A percentile compares a stretch with the other conserved stretches of the same genome.
Conservation (phyloP, 2,888 invertebrate genomes). For the Clunio marinus region DNA sequence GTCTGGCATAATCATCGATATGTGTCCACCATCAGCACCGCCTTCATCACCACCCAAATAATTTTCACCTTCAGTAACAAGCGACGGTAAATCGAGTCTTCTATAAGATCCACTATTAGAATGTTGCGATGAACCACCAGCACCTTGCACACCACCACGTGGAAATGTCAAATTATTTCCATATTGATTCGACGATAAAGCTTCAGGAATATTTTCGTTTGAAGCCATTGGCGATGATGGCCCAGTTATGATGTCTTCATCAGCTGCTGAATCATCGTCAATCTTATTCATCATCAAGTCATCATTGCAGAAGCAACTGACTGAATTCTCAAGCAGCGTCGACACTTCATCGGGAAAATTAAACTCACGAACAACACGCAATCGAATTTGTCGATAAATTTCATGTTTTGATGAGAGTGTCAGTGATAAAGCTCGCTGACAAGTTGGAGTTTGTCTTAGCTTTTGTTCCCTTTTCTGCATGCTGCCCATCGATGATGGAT, state of each 20-base stretch:
- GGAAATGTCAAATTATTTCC: constrained; percentile 63
- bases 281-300: constrained; percentile 43
- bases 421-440: constrained; percentile 70
- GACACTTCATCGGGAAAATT: constrained; percentile 87
- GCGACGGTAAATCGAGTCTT: constrained; percentile 60
- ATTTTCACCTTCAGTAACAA: constrained; percentile 61
- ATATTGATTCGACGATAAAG: constrained; percentile 54
- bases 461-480: constrained; percentile 85
- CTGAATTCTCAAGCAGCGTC: constrained; percentile 63
- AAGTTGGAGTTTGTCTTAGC: constrained; percentile 71
- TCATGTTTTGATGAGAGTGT: constrained; percentile 72
- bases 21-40: constrained; percentile 59
- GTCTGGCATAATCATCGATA: constrained; percentile 84
- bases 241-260: constrained; percentile 44
- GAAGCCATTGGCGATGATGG: constrained; percentile 38
- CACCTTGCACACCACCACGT: constrained; percentile 49
- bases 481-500: constrained; percentile 67
- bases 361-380: constrained; percentile 90
- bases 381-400: constrained; percentile 71
- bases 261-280: constrained; percentile 40
- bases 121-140: constrained; percentile 42
- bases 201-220: constrained; percentile 39
- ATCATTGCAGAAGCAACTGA: constrained; percentile 45
- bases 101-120: constrained; percentile 43
- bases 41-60: constrained; percentile 41